Evolutionary conservation across 2,113 vertebrate species (phyloP), one percentile per base, ranked within the genome.

Genomic region (Pteruthius melanotis): DNA sequence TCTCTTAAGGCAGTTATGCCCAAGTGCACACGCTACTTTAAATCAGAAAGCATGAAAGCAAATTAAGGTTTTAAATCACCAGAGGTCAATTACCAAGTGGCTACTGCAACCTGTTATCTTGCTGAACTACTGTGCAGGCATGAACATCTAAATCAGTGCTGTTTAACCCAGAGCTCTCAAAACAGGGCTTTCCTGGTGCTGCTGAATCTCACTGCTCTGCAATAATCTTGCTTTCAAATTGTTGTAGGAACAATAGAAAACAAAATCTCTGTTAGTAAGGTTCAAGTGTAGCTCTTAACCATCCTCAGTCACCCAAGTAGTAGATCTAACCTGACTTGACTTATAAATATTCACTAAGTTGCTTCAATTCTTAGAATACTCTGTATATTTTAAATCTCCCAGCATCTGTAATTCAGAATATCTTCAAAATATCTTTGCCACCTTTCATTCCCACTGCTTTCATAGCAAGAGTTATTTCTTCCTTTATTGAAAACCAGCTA

Each of bases 21-120:
- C 83, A 96, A 97, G 69, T 71, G 91, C 93, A 91, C 72, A 89
- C 2, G 4, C 56, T 90, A 19, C 80, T 94, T 96, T 83, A 94
- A 92, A 92, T 94, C 86, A 81, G 80, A 76, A 89, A 91, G 79
- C 92, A 90, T 86, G 88, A 83, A 93, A 92, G 77, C 64, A 92
- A 94, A 95, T 95, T 92, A 91, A 95, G 91, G 80, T 89, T 96
- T 93, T 95, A 95, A 96, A 93, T 95, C 96, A 91, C 93, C 49
- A 60, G 37, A 89, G 76, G 91, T 96, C 95, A 96, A 95, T 92
- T 93, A 91, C 80, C 72, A 81, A 92, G 86, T 54, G 93, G 76
- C 69, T 92, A 81, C 83, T 87, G 91, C 94, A 95, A 95, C 95
- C 93, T 96, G 94, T 95, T 96, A 92, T 77, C 95, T 96, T 93